Base-by-base conservation (phyloP, 2,888 invertebrate species). In the Lasioglossum zephyrum region DNA sequence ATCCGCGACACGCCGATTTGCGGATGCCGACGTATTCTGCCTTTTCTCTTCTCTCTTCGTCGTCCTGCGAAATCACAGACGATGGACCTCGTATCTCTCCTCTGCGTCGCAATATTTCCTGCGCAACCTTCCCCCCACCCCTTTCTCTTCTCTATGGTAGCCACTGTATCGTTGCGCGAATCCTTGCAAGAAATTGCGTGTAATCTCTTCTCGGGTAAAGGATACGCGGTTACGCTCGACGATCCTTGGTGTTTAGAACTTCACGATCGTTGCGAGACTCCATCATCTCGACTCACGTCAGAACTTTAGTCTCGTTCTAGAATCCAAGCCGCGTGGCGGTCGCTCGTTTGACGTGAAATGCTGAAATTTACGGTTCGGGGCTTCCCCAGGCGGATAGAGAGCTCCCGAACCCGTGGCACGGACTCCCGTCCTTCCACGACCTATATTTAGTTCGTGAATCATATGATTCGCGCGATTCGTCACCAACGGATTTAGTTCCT, bases 381-480 rank as follows among this genome's bases (percentile, higher is more conserved):
- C 22, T 70, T 70, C 70, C n/a, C 70, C 13, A 6, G n/a, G 2
- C 41, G n/a, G 11, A 18, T 8, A 36, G 69, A 39, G 36, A 22
- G 69, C 77, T 70, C 13, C 69, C 11, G 16, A 77, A 5, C 36
- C 16, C 44, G 53, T 49, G 60, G 57, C 39, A 6, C 39, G 60
- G 60, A n/a, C 74, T 60, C 63, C 72, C 73, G 63, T 72, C 69
- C n/a, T 53, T 44, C 70, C 47, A 36, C 26, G 49, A 18, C 16
- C 79, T 87, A 85, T 87, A 85, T 85, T 81, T 87, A 84, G 60
- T 47, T n/a, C 74, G 73, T 85, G 88, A 87, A 85, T 87, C 87
- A 85, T 83, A 83, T 49, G 31, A 76, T 83, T 74, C 80, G 57
- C 73, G 53, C 39, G 22, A 73, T 77, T 82, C 82, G 80, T 88